These are phyloP conservation scores for Xestia sexstrigata DNA, from an alignment of 2,888 invertebrate genomes.

Conservation along the genomic window DNA sequence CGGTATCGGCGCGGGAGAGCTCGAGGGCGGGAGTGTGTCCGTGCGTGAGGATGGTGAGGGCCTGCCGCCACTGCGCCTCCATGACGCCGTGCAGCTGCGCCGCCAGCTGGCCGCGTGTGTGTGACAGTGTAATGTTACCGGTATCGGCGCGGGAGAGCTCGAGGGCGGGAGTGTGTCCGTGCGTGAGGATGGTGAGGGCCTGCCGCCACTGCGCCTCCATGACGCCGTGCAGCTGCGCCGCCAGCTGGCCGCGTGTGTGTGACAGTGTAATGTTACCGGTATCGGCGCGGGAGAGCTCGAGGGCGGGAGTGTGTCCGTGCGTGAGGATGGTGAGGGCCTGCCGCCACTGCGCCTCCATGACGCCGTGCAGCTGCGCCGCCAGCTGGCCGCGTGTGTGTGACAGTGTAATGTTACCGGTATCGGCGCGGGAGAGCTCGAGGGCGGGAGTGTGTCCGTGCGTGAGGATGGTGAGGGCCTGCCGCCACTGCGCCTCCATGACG, in stretches of 20 bases:
- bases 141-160: conserved; percentile 2
- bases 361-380: conserved; percentile 93
- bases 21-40: conserved; percentile 5
- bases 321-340: conserved; percentile 16
- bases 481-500: conserved; percentile 75
- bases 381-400: conserved; percentile 82
- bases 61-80: conserved; percentile 27
- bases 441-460: conserved; percentile 12
- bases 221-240: conserved; percentile 93
- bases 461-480: conserved; percentile 14
- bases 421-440: conserved; percentile 4
- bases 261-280: conserved; percentile 19
- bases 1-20: conserved; percentile 3
- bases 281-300: conserved; percentile 2
- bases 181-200: conserved; percentile 18
- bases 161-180: conserved; percentile 3
- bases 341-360: conserved; percentile 70
- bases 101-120: conserved; percentile 92
- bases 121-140: conserved; percentile 21
- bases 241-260: conserved; percentile 80
- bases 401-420: conserved; percentile 19
- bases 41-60: conserved; percentile 18
- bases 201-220: conserved; percentile 28
- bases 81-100: conserved; percentile 93
- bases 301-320: conserved; percentile 10